Evolutionary conservation across 2,797 vertebrate genomes (phyloP), one percentile per base, ranked within the genome.

Genomic region (Cyprinella venusta): DNA sequence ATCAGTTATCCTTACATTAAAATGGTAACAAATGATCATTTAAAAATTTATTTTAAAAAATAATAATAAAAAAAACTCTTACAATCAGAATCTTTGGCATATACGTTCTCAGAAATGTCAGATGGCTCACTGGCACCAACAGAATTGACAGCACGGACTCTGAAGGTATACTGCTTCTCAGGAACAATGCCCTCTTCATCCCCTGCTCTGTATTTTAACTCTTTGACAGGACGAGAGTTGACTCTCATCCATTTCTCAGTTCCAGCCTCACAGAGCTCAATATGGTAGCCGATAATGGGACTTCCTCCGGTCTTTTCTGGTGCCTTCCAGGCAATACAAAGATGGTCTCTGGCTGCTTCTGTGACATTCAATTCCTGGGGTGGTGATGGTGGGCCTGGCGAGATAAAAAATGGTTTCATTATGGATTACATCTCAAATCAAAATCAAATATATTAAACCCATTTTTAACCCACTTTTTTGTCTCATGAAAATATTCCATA

Each of bases 171-270:
- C 52, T 99, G 96, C 90, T 99, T 99, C 90, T 99, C 98, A 3
- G 98, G 96, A 89, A 97, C 91, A 79, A 99, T 88, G 13, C 97
- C 96, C 87, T 99, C 98, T 12, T 98, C 97, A 36, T 96, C 95
- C 15, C 88, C 88, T 48, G 88, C 88, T 75, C 95, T 94, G 92
- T 93, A 99, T 91, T 99, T 99, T 63, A 98, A 91, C 81, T 99
- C 97, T 94, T 99, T 99, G 82, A 99, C 92, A 65, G 97, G 97
- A n/a, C 98, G 96, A 76, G 98, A 98, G 92, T 99, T 99, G 64
- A 99, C 94, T 87, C 97, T 93, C 98, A 99, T 99, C 98, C 98
- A 99, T 89, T 99, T 99, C 91, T 98, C 97, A 6, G 98, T 98
- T 81, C 98, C 97, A 6, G 96, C 96, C 89, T 96, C 96, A 1